These are phyloP conservation scores for Drosophila borealis DNA, from an alignment of 2,888 invertebrate species.

Conservation along the genomic window DNA sequence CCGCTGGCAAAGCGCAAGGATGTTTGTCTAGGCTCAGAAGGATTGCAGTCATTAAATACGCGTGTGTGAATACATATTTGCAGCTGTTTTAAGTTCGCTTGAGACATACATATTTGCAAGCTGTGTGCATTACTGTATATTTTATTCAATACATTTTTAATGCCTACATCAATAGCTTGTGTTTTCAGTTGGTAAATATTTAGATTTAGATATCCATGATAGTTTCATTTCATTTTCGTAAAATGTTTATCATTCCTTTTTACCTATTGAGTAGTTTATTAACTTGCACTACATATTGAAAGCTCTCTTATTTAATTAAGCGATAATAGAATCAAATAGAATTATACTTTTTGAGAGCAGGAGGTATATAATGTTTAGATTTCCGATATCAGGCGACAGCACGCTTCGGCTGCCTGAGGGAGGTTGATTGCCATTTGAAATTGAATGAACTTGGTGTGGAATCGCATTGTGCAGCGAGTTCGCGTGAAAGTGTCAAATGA, in stretches of 20 bases:
- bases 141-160: constrained; percentile 8
- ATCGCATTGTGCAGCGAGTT: constrained; percentile 43
- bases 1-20: constrained; percentile 26
- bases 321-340: constrained; percentile 21
- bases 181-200: neutral
- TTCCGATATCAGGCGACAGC: constrained; percentile 7
- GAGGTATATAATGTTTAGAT: constrained; percentile 31
- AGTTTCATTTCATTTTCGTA: too few species aligned
- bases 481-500: constrained; percentile 70
- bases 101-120: constrained; percentile 29
- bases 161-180: neutral
- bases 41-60: constrained; percentile 31
- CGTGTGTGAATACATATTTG: constrained; percentile 8
- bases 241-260: too few species aligned
- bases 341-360: constrained; percentile 34
- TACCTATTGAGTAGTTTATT: neutral
- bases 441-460: constrained; percentile 34
- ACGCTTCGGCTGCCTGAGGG: neutral
- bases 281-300: neutral
- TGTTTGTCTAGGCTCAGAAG: constrained; percentile 60
- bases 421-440: constrained; percentile 9
- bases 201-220: neutral
- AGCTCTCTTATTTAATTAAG: constrained; percentile 24
- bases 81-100: constrained; percentile 13
- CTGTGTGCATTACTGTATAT: constrained; percentile 2